Evolutionary conservation across 2,797 vertebrate species (phyloP).

Genomic region (Danio jaintianensis): DNA sequence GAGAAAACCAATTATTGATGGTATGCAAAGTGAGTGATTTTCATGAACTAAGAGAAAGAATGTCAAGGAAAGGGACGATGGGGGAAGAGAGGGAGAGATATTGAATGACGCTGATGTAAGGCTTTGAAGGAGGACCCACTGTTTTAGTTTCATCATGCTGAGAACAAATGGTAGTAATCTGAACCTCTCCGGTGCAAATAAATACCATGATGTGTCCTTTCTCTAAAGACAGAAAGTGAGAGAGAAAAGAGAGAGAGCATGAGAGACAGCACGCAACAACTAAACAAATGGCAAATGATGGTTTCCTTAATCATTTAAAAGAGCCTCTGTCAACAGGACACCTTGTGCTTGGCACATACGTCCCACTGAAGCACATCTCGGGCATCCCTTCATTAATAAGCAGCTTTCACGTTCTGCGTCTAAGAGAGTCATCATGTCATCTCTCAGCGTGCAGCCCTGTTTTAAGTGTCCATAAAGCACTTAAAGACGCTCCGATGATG

Average conservation of each 20-base stretch:
- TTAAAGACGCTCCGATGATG: slow-evolving; percentile 26
- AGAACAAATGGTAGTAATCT: slow-evolving; percentile 64
- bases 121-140: slow-evolving; percentile 54
- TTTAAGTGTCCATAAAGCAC: slow-evolving; percentile 40
- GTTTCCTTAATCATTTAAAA: slow-evolving; percentile 46
- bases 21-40: slow-evolving; percentile 1
- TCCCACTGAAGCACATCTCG: slow-evolving; percentile 9
- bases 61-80: background rate
- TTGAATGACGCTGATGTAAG: slow-evolving; percentile 50
- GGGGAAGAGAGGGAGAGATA: background rate
- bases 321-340: slow-evolving; percentile 39
- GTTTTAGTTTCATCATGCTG: slow-evolving; percentile 61
- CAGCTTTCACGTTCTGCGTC: background rate
- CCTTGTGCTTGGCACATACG: slow-evolving; percentile 28
- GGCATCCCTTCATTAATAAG: slow-evolving; percentile 43
- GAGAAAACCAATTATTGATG: background rate
- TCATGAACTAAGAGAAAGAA: slow-evolving; percentile 3
- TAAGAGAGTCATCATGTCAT: slow-evolving; percentile 36
- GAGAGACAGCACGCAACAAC: background rate
- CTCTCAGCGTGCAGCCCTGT: background rate
- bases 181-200: slow-evolving; percentile 59
- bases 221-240: slow-evolving; percentile 35
- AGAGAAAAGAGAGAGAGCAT: background rate
- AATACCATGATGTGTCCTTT: slow-evolving; percentile 51
- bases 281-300: slow-evolving; percentile 43